These are phyloP conservation scores for Gallinago paraguaiae DNA, from an alignment of 2,113 vertebrate genomes.

Conservation along the genomic window DNA sequence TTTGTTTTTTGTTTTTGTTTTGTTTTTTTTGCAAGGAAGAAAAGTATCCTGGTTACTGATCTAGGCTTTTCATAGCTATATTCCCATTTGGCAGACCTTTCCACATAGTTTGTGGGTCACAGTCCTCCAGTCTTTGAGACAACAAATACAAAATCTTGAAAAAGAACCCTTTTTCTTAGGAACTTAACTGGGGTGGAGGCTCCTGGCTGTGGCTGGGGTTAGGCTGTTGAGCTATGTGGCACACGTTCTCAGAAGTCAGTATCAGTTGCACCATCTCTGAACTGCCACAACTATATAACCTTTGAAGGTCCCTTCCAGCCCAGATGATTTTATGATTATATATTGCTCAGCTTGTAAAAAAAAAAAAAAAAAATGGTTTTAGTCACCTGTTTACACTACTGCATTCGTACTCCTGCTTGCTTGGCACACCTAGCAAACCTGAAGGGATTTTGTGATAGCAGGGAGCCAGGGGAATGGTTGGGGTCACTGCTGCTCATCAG, in stretches of 20 bases:
- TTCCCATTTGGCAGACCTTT: neutral
- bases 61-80: neutral
- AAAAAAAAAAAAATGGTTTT: neutral
- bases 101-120: neutral
- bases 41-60: neutral
- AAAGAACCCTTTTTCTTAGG: neutral
- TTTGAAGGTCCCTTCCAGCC: no score
- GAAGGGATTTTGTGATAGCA: neutral
- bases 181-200: neutral
- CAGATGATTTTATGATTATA: no score
- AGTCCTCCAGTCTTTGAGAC: neutral
- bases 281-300: neutral
- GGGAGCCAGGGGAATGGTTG: neutral
- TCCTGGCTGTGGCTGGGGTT: neutral
- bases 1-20: no score
- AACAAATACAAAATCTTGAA: neutral
- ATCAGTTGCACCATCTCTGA: neutral
- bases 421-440: neutral
- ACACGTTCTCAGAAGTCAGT: accelerated
- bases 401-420: neutral
- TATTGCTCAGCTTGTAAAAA: neutral
- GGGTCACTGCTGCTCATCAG: neutral
- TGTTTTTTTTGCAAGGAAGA: neutral
- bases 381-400: neutral
- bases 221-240: neutral